These are phyloP conservation scores for Phyllotreta cruciferae DNA, from an alignment of 2,888 invertebrate genomes.

Conservation along the genomic window DNA sequence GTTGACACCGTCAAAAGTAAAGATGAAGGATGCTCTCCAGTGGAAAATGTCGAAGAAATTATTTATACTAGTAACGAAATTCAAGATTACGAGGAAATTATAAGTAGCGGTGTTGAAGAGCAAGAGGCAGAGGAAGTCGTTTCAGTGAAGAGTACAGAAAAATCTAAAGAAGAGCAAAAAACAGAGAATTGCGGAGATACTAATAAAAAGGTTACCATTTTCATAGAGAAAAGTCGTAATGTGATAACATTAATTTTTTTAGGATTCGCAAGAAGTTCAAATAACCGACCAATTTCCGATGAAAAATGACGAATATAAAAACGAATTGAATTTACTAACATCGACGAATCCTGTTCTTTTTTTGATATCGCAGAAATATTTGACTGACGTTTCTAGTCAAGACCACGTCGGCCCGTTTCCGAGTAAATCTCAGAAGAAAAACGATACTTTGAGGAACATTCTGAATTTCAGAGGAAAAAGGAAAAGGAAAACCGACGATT, in stretches of 20 bases:
- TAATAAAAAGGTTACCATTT: too few species aligned
- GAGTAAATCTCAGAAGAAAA: not conserved
- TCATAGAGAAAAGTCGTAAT: too few species aligned
- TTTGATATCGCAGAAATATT: constrained; percentile 9
- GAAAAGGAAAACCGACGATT: constrained; percentile 13
- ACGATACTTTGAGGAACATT: constrained; percentile 14
- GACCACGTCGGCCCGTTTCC: not conserved
- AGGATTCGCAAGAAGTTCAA: too few species aligned
- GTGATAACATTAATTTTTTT: too few species aligned
- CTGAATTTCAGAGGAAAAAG: constrained; percentile 19
- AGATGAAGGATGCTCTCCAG: not conserved
- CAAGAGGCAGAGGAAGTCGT: not conserved
- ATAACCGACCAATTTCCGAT: too few species aligned
- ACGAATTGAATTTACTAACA: not conserved
- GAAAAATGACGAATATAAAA: not conserved
- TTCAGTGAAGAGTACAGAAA: not conserved
- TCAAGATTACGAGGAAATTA: constrained; percentile 22
- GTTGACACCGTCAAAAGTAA: not conserved
- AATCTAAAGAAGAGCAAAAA: not conserved
- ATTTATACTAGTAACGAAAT: constrained; percentile 6
- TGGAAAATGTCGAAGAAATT: constrained; percentile 6
- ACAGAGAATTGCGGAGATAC: not conserved
- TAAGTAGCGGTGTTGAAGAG: not conserved
- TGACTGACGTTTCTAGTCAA: constrained; percentile 6
- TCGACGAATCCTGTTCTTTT: not conserved